These are phyloP conservation scores for Ellobium chinense DNA, from an alignment of 2,888 invertebrate species.

Conservation along the genomic window DNA sequence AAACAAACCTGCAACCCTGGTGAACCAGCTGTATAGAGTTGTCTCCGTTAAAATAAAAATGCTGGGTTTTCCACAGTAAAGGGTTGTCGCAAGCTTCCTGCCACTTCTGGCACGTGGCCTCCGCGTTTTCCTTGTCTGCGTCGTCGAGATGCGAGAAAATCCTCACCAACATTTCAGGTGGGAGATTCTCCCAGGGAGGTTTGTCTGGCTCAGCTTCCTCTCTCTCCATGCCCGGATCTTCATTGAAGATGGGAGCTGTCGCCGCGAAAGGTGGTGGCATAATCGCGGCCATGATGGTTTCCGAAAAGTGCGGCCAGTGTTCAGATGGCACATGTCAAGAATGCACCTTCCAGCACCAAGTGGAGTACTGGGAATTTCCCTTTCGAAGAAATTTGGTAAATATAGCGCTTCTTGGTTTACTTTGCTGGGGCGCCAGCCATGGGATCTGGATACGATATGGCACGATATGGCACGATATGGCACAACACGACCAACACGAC, in stretches of 20 bases:
- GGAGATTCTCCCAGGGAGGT: constrained; percentile 3
- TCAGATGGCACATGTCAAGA: no score
- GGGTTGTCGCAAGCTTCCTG: not conserved
- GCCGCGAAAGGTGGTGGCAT: not conserved
- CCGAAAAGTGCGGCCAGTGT: no score
- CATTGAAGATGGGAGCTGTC: not conserved
- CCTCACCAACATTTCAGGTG: not conserved
- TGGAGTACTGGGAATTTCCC: no score
- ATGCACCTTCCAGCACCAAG: no score
- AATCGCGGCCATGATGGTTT: not conserved
- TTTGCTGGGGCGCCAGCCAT: no score
- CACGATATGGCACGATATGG: no score
- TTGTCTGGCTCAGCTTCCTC: not conserved
- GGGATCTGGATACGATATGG: no score
- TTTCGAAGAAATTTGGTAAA: no score
- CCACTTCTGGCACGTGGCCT: not conserved
- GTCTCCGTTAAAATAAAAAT: not conserved
- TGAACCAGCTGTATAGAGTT: not conserved
- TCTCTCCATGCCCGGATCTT: not conserved
- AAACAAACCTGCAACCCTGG: not conserved
- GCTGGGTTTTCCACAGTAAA: not conserved
- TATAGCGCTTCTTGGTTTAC: no score
- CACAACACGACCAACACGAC: no score
- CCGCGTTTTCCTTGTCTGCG: not conserved
- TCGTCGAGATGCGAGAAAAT: not conserved